A percentile compares a stretch with the other conserved stretches of the same genome.
Conservation (phyloP, 2,888 invertebrate species). For the Drosophila nr. medialis region DNA sequence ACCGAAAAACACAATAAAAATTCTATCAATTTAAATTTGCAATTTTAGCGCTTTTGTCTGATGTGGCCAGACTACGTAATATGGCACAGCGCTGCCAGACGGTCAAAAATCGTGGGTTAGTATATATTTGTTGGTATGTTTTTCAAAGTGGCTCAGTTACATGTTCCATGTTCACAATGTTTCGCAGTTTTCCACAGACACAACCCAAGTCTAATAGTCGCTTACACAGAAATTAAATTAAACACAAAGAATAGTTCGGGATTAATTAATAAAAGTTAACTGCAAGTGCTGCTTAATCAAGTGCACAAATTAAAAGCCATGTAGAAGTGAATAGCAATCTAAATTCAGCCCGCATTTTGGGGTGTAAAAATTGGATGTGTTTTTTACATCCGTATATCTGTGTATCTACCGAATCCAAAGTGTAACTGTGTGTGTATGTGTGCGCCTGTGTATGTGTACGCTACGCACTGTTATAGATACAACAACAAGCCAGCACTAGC, state of each 20-base stretch:
- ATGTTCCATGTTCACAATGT: conserved; percentile 40
- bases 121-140: conserved; percentile 42
- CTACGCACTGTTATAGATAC: conserved; percentile 78
- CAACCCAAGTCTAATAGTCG: conserved; percentile 57
- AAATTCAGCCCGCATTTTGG: conserved; percentile 44
- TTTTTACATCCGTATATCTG: conserved; percentile 57
- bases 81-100: conserved; percentile 38
- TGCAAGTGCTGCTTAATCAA: conserved; percentile 34
- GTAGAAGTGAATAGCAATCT: conserved; percentile 33
- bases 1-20: not conserved
- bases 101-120: not conserved
- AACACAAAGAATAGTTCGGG: conserved; percentile 30
- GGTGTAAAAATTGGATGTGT: conserved; percentile 54
- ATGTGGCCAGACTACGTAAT: conserved; percentile 9
- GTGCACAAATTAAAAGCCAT: conserved; percentile 35
- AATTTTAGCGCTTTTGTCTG: not conserved
- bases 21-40: not conserved
- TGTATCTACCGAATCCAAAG: conserved; percentile 50
- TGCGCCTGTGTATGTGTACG: conserved; percentile 44
- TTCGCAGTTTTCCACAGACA: conserved; percentile 63
- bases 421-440: conserved; percentile 43
- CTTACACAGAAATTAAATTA: conserved; percentile 45
- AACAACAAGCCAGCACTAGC: conserved; percentile 65
- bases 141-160: conserved; percentile 13
- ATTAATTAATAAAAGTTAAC: conserved; percentile 46